A percentile compares a stretch with the other conserved stretches of the same genome.
These are phyloP conservation scores for Agapornis roseicollis DNA, from an alignment of 2,113 vertebrate species.

Conservation along the genomic window DNA sequence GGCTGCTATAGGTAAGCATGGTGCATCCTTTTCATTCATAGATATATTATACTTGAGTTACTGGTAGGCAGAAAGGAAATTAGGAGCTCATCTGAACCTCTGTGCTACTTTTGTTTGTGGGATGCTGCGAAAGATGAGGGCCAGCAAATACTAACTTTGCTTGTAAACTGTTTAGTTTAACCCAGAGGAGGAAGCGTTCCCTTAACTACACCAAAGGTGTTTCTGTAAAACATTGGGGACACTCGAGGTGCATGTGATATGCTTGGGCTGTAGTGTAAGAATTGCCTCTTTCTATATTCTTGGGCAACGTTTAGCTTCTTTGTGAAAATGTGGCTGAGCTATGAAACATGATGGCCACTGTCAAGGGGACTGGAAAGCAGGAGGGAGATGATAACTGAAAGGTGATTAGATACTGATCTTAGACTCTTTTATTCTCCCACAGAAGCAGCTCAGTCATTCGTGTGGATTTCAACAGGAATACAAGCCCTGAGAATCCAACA, in stretches of 20 bases:
- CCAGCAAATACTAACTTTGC: background rate
- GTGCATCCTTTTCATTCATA: background rate
- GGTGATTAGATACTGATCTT: background rate
- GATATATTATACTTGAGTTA: background rate
- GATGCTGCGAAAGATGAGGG: background rate
- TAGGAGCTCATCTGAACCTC: background rate
- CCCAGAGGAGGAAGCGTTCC: background rate
- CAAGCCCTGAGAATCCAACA: background rate
- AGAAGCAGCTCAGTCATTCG: background rate
- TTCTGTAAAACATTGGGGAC: background rate
- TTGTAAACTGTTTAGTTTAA: background rate
- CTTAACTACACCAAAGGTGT: background rate
- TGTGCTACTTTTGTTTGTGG: background rate
- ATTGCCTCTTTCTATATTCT: background rate
- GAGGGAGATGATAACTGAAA: background rate
- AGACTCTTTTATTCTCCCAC: background rate
- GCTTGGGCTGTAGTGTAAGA: accelerated
- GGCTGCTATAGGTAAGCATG: background rate
- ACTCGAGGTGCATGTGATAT: background rate
- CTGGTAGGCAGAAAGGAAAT: background rate
- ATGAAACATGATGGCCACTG: background rate
- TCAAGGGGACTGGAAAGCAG: background rate
- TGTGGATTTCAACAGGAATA: background rate
- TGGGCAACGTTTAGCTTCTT: background rate
- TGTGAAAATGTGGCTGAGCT: background rate